Evolutionary conservation across 2,888 invertebrate genomes (phyloP), one percentile per base, ranked within the genome.

Genomic region (Ormyrus nitidulus): DNA sequence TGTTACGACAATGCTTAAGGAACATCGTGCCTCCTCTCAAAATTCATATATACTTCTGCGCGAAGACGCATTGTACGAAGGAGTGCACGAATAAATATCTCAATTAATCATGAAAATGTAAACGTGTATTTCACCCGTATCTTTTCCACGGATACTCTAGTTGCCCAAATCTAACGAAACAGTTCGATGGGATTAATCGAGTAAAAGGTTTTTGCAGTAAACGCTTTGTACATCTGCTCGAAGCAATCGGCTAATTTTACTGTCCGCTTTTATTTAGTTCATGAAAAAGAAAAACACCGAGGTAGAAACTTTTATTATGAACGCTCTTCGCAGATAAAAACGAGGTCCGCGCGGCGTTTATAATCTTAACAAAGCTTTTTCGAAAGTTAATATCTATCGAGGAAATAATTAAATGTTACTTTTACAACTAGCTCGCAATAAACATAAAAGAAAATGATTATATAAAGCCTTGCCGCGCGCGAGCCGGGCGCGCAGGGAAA

Each of bases 391-490:
- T 68, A 68, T 53, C 51, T 10, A 59, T 61, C 46, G 10, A 34
- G 54, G 49, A 77, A 71, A 70, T 70, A 71, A 77, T 71, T 69
- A 77, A 77, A 77, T 71, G 56, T 44, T 19, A 53, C 68, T 64
- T 71, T 77, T 77, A 77, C 71, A 77, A 59, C 77, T 54, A 65
- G 58, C 56, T 13, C 13, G 5, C 59, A 44, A 71, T 64, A 77
- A 77, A 71, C 65, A 53, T 77, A 77, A 64, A 77, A 71, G 70
- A 56, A 77, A 64, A 64, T 71, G 49, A 77, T 70, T 71, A 65
- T 70, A 77, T 71, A 71, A 62, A 58, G 59, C 58, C 65, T 64
- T 62, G 48, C 70, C 46, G n/a, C 10, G 13, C 8, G 8, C 51
- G 9, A 54, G 7, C n/a, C 6, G 1, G 19, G 10, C 3, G 34